Evolutionary conservation across 2,797 vertebrate species (phyloP), one percentile per base, ranked within the genome.

Genomic region (Agapornis canus): DNA sequence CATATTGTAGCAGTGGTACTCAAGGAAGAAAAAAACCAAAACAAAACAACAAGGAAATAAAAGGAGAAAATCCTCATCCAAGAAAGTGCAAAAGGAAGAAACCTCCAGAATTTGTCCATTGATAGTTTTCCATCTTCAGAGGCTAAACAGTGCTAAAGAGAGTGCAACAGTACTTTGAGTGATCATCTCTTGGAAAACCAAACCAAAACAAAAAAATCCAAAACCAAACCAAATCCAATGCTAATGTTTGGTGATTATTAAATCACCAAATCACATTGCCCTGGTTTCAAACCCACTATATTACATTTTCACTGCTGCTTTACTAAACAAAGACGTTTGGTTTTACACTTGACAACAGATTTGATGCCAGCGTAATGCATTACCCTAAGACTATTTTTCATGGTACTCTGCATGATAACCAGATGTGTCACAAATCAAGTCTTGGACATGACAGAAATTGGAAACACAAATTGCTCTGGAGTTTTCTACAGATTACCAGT

Each of bases 71-170:
- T 9, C 18, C 51, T 83, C 8, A 68, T 77, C 25, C 29, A 80
- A 88, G 29, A 43, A 86, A 91, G 60, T 64, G 73, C 69, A 90
- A 91, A 91, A 78, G 68, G 75, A 91, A 84, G 40, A 88, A 91
- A 90, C 43, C 61, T 73, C 42, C 70, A 69, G 49, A 92, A 75
- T 82, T 37, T 64, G 65, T 75, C 48, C 66, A 91, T 19, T 10
- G 20, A 45, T 72, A 82, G 40, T 39, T 22, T 42, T 86, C 39
- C 37, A 69, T 75, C 31, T 90, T 29, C 80, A 92, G 79, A 93
- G 43, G 40, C 25, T 82, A 43, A 83, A 42, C 10, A 51, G 48
- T 17, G 39, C 79, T 78, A 43, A 42, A 71, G 25, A 83, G 52
- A 77, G 61, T 48, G 56, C 60, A 91, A 49, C 0, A 92, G 32